phyloP scores from a whole-genome alignment of 2,113 vertebrate genomes.

The Piaya cayana region DNA sequence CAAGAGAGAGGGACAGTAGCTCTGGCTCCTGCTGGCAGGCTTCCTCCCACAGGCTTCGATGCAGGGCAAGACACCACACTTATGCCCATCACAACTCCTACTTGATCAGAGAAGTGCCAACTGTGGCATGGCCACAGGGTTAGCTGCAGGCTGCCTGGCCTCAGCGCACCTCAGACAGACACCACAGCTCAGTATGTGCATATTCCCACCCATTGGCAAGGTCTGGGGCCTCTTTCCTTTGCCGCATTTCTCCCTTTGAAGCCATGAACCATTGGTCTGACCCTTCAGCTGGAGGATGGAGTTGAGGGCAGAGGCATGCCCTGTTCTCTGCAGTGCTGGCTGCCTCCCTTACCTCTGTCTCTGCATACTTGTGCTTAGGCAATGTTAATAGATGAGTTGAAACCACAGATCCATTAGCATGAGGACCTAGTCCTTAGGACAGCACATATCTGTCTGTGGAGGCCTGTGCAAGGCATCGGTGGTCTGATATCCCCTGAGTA shows the following conservation, averaged over 20 bases:
- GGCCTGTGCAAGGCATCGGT: not conserved
- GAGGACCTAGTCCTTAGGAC: rapidly evolving
- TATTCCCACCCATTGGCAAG: not conserved
- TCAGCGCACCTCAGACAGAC: not conserved
- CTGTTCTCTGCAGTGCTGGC: not conserved
- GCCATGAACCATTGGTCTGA: not conserved
- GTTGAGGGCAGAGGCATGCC: not conserved
- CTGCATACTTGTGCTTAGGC: not conserved
- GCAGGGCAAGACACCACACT: rapidly evolving
- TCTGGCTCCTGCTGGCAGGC: not conserved
- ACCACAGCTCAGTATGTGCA: not conserved
- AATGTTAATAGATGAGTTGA: rapidly evolving
- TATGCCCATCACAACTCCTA: not conserved
- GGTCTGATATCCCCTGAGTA: not conserved
- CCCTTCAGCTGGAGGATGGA: not conserved
- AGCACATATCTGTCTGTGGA: rapidly evolving
- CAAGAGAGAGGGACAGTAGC: not conserved
- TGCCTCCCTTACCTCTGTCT: not conserved
- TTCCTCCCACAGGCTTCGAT: not conserved
- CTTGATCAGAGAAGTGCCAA: not conserved
- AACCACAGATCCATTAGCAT: not conserved
- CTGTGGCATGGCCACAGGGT: no score
- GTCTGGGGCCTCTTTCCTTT: not conserved
- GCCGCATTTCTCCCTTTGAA: rapidly evolving
- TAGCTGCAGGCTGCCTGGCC: not conserved